phyloP scores from a whole-genome alignment of 2,113 vertebrate genomes.

The Zapornia atra region DNA sequence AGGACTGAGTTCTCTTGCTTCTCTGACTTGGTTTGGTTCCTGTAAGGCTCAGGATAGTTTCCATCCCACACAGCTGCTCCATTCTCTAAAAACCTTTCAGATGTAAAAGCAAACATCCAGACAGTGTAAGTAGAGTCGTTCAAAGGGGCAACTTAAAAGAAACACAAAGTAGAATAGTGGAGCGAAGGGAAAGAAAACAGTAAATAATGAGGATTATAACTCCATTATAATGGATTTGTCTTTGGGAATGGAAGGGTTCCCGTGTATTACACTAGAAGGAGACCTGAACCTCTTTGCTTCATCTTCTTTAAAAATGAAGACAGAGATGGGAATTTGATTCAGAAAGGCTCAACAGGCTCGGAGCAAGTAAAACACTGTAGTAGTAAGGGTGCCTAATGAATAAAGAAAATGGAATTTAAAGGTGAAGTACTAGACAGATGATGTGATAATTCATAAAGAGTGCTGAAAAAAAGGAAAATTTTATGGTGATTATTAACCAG shows the following conservation, averaged over 20 bases:
- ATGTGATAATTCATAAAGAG: background rate
- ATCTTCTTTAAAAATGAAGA: background rate
- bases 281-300: background rate
- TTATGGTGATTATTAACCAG: background rate
- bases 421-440: background rate
- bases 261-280: background rate
- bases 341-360: background rate
- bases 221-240: background rate
- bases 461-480: background rate
- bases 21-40: background rate
- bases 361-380: accelerated
- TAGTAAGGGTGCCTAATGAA: background rate
- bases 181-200: background rate
- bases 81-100: background rate
- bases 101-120: background rate
- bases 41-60: background rate
- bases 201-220: background rate
- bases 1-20: background rate
- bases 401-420: background rate
- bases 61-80: background rate
- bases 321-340: background rate
- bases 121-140: background rate
- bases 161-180: background rate
- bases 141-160: background rate
- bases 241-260: background rate